Conservation (phyloP, 2,113 vertebrate genomes). For the Bubo bubo region DNA sequence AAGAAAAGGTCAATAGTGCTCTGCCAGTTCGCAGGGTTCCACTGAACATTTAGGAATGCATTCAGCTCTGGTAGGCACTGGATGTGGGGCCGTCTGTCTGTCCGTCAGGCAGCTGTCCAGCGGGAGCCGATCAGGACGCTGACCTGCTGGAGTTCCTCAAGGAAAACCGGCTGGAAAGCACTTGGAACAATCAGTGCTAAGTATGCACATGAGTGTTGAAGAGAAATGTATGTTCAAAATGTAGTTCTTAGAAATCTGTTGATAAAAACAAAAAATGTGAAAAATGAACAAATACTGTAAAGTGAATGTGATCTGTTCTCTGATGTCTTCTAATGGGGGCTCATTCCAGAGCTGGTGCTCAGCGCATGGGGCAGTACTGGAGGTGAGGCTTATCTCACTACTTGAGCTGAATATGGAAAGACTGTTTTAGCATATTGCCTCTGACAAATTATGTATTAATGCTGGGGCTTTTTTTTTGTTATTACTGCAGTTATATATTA, state of each 20-base stretch:
- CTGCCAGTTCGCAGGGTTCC: neutral
- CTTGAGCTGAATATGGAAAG: slow-evolving; percentile 37
- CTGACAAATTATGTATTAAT: slow-evolving; percentile 48
- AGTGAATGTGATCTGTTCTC: neutral
- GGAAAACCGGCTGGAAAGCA: neutral
- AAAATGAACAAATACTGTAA: slow-evolving; percentile 33
- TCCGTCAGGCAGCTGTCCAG: neutral
- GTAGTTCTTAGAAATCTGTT: slow-evolving; percentile 34
- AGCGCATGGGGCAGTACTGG: neutral
- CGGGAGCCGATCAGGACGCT: rapidly evolving
- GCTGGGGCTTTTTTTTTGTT: neutral
- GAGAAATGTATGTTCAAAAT: slow-evolving; percentile 24
- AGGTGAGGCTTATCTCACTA: slow-evolving; percentile 45
- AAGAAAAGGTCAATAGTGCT: neutral
- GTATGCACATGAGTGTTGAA: neutral
- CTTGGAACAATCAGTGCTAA: neutral
- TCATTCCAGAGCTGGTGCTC: slow-evolving; percentile 52
- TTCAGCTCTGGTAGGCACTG: neutral
- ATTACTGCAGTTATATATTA: slow-evolving; percentile 53
- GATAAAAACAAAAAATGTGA: slow-evolving; percentile 32
- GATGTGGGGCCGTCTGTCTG: neutral
- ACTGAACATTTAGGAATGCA: neutral
- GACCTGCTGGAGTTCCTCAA: neutral
- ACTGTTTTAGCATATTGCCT: slow-evolving; percentile 26
- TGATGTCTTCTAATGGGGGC: neutral